These are phyloP conservation scores for Agonopterix arenella DNA, from an alignment of 2,888 invertebrate species.

Conservation along the genomic window DNA sequence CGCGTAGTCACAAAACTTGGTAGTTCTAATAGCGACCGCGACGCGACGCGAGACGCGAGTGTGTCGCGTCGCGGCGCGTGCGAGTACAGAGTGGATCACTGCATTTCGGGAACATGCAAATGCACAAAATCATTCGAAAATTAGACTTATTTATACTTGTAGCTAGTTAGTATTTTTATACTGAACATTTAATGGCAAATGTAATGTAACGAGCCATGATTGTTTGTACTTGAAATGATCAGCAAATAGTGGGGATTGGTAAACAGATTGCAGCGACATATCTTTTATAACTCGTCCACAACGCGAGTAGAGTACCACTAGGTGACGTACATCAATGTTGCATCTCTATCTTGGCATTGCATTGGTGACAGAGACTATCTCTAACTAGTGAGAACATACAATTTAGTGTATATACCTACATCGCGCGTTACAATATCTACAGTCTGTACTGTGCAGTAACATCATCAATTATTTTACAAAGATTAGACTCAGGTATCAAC, in stretches of 20 bases:
- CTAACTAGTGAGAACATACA: no score
- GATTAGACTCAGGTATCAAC: background rate
- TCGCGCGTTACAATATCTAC: no score
- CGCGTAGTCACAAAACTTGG: slow-evolving; percentile 20
- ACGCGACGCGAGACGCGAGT: no score
- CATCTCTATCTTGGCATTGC: no score
- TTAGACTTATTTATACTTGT: background rate
- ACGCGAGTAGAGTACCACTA: no score
- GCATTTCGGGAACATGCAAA: slow-evolving; percentile 11
- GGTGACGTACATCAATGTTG: no score
- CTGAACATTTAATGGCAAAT: background rate
- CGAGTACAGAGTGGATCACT: background rate
- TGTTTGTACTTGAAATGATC: background rate
- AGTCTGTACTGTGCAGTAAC: no score
- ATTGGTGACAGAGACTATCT: no score
- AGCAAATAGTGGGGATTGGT: background rate
- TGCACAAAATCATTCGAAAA: slow-evolving; percentile 7
- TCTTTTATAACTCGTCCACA: no score
- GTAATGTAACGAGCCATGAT: background rate
- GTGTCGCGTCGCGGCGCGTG: background rate
- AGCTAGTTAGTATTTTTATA: slow-evolving; percentile 11
- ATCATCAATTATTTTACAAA: no score
- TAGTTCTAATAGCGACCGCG: background rate
- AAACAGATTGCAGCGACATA: no score
- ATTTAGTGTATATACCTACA: no score